Base-by-base conservation (phyloP, 1,140 invertebrate species). In the Protaetia brevitarsis region DNA sequence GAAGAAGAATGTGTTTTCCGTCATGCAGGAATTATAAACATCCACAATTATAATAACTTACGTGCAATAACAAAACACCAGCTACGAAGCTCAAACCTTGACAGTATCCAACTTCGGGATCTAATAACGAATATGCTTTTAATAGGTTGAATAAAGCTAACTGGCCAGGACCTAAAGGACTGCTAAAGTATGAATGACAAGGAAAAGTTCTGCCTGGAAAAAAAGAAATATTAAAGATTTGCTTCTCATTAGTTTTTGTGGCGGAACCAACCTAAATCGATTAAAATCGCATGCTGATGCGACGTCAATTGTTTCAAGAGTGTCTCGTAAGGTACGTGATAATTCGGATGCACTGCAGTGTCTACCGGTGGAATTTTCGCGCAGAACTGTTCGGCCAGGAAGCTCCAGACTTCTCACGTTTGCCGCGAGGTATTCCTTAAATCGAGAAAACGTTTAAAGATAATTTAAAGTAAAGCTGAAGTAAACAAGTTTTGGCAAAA, bases 141-240 rank as follows among this genome's bases (percentile, higher is more conserved):
- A 98, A 81, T 5, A 98, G 79, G 82, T 98, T 98, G 78, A 97
- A 98, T 1, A 99, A 80, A 0, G 94, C 89, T 63, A 98, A 80
- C 78, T 98, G 96, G 0, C 96, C 96, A 2, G 93, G 87, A 0
- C 94, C 95, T 51, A 96, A 79, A 0, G 91, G 88, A 68, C 89
- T 89, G 26, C 89, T 88, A 79, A 94, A 99, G 78, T 95, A 98
- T 0, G 90, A 88, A 78, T 98, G 95, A 76, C 89, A 91, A 0
- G 96, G 96, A 81, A 98, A 98, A 3, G 96, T 98, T 8, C 96
- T 86, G n/a, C n/a, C n/a, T n/a, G n/a, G n/a, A n/a, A n/a, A n/a
- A n/a, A n/a, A n/a, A n/a, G n/a, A n/a, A n/a, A n/a, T n/a, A n/a
- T n/a, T n/a, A n/a, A n/a, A n/a, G n/a, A n/a, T n/a, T n/a, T n/a